Evolutionary conservation across 2,113 vertebrate species (phyloP).

Genomic region (Rhinopomastus cyanomelas): DNA sequence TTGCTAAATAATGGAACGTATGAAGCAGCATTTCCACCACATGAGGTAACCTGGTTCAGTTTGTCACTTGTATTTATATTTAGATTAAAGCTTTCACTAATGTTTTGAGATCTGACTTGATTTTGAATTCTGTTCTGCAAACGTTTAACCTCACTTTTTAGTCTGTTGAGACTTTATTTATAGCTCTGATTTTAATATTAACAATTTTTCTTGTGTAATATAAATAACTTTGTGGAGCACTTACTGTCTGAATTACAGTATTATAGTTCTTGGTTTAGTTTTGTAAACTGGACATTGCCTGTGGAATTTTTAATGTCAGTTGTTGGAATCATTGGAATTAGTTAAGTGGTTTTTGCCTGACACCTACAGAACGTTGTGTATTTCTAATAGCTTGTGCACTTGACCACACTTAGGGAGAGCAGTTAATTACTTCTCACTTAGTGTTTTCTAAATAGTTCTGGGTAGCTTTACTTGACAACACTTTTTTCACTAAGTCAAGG

Average conservation of each 20-base stretch:
- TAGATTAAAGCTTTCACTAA: background rate
- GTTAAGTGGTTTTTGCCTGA: background rate
- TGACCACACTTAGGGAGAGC: background rate
- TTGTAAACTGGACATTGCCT: background rate
- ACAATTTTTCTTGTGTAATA: background rate
- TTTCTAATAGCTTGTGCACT: background rate
- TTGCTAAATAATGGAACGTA: slow-evolving; percentile 93
- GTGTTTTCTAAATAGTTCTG: background rate
- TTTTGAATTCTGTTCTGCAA: background rate
- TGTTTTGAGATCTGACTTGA: background rate
- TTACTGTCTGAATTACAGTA: background rate
- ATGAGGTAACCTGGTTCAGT: slow-evolving; percentile 83
- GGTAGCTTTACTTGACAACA: background rate
- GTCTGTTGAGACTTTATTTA: background rate
- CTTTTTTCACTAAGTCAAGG: background rate
- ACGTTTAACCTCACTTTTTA: background rate
- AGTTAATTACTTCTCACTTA: background rate
- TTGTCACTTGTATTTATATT: background rate
- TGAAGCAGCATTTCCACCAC: slow-evolving; percentile 96
- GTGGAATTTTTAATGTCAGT: background rate
- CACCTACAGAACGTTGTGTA: background rate
- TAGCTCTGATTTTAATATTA: background rate
- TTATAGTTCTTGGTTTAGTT: background rate
- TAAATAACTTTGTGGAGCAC: background rate
- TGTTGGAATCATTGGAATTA: background rate